Conservation (phyloP, 1,140 invertebrate genomes). For the Homarus americanus region DNA sequence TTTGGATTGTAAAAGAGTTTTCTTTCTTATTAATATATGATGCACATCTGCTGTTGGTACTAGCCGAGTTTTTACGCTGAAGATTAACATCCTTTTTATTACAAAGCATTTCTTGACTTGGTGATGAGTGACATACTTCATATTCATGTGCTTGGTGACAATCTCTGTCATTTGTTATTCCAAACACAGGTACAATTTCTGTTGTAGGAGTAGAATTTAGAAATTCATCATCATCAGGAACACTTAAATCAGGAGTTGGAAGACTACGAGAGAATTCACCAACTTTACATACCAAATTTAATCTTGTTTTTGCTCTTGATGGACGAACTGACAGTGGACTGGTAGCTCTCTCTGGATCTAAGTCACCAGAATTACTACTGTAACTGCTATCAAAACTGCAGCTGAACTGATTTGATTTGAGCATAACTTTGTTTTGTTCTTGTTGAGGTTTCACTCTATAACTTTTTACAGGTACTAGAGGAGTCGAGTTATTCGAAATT, state of each 20-base stretch:
- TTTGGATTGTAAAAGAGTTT: not conserved
- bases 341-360: not conserved
- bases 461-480: not conserved
- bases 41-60: not conserved
- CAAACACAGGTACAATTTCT: slow-evolving; percentile 3
- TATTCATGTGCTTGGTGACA: not conserved
- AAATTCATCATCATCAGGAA: slow-evolving; percentile 10
- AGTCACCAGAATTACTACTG: not conserved
- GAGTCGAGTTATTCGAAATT: slow-evolving; percentile 23
- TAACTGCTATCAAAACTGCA: slow-evolving; percentile 43
- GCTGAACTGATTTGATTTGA: slow-evolving; percentile 19
- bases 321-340: not conserved
- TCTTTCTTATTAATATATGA: not conserved
- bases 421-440: slow-evolving; percentile 13
- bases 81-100: not conserved
- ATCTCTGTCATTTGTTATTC: not conserved
- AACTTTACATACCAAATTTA: slow-evolving; percentile 24
- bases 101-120: not conserved
- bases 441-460: not conserved
- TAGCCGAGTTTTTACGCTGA: not conserved
- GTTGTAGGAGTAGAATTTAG: slow-evolving; percentile 19
- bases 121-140: not conserved
- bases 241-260: slow-evolving; percentile 26
- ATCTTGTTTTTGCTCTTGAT: slow-evolving; percentile 6
- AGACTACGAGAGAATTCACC: slow-evolving; percentile 45